Base-by-base conservation (phyloP, 2,797 vertebrate genomes). In the Pantherophis vulpinus region DNA sequence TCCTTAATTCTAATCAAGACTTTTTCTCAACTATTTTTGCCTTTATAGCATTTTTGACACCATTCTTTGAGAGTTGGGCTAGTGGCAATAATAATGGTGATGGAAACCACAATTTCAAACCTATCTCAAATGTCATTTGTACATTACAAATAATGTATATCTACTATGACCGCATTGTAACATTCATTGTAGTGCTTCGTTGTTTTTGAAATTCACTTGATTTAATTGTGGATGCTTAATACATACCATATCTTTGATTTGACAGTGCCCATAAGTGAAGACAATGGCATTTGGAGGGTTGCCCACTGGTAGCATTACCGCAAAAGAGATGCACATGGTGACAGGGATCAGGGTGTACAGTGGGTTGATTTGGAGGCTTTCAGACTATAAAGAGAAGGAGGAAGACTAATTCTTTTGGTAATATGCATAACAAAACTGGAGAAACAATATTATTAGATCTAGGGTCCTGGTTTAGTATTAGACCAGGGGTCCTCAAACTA, bases 271-370 rank as follows among this genome's bases (percentile, higher is more conserved):
- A 0, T 99, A 99, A 97, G 98, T 99, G 98, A 99, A 99, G 96
- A 99, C 99, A 11, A 99, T 99, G 96, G 99, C 99, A 5, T 99
- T 99, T 94, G 99, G 99, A 86, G 99, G 99, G 96, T 99, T 99
- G 93, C 99, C 99, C 95, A 99, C 99, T 1, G 99, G 99, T 96
- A 99, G 98, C 99, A 99, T 99, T 97, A 99, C 99, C 54, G 99
- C 99, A 27, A 99, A 99, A 16, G 99, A 99, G 97, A 99, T 99
- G 32, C 99, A 99, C 99, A 99, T 99, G 95, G 99, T 99, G 97
- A 99, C 98, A 0, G 99, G 99, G 96, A 99, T 99, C 96, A 99
- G 97, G 10, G 99, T 99, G 97, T 99, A 99, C 91, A 99, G 98
- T 1, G 99, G 99, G 96, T 99, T 99, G 95, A 99, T 99, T 61